A percentile compares a stretch with the other conserved stretches of the same genome.
phyloP scores from a whole-genome alignment of 2,797 vertebrate species.

The Syngnathus acus region DNA sequence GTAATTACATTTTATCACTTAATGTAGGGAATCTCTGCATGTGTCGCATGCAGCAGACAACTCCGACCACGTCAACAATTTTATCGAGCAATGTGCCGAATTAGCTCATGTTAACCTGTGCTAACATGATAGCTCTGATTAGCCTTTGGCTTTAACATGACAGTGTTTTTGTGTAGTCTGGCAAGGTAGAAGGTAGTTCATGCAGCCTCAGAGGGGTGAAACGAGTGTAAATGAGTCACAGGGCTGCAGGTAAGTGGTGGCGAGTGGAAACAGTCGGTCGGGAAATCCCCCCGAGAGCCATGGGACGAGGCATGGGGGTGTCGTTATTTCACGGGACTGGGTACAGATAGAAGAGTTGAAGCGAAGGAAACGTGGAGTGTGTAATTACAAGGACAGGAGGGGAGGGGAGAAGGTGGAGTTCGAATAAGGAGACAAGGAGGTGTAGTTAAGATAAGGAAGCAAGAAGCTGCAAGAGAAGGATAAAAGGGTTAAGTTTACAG shows the following conservation, averaged over 20 bases:
- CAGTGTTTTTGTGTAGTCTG: no score
- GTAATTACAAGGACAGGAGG: background rate
- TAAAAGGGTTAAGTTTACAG: background rate
- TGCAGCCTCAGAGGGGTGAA: no score
- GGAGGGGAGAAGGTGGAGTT: background rate
- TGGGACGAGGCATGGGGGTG: constrained; percentile 11
- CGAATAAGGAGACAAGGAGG: background rate
- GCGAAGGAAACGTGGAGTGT: background rate
- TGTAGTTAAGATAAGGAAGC: background rate
- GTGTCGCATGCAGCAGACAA: no score
- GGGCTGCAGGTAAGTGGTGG: constrained; percentile 3
- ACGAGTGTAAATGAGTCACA: no score
- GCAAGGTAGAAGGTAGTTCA: no score
- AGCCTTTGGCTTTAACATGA: no score
- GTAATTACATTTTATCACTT: no score
- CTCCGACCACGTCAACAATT: no score
- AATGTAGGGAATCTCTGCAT: no score
- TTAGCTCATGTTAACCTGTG: no score
- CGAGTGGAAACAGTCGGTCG: constrained; percentile 10
- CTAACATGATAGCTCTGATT: no score
- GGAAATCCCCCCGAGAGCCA: constrained; percentile 19
- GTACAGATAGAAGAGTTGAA: constrained; percentile 4
- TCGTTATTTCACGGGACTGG: background rate
- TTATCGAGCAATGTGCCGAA: no score
- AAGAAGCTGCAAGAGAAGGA: background rate